Evolutionary conservation across 2,113 vertebrate genomes (phyloP).

Genomic region (Stomatorhinus ivindoensis): DNA sequence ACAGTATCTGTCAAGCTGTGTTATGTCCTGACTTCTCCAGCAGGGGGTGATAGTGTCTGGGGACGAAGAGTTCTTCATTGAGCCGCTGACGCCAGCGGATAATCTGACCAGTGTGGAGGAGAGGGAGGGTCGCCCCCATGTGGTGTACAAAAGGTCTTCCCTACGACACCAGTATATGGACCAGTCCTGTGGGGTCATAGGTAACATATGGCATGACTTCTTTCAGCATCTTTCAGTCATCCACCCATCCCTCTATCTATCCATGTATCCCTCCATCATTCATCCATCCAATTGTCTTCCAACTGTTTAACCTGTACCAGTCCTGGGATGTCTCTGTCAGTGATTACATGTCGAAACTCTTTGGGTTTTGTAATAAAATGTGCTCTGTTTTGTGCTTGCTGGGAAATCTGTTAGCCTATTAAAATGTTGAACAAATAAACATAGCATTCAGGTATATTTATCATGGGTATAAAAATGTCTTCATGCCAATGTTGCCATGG

Average conservation of each 20-base stretch:
- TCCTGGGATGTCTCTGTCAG: not conserved
- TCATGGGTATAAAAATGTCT: not conserved
- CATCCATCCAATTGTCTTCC: not conserved
- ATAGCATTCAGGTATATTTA: not conserved
- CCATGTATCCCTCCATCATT: not conserved
- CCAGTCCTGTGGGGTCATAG: constrained; percentile 80
- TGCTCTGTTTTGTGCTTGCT: not conserved
- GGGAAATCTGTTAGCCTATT: not conserved
- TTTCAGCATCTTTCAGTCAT: not conserved
- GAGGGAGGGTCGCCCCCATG: constrained; percentile 80
- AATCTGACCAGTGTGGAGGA: constrained; percentile 61
- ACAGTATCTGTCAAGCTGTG: not conserved
- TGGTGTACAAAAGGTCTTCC: constrained; percentile 93
- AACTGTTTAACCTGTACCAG: not conserved
- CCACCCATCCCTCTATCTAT: not conserved
- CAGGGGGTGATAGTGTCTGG: constrained; percentile 91
- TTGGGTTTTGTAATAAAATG: not conserved
- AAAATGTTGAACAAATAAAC: not conserved
- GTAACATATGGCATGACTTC: not conserved
- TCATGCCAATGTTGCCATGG: not conserved
- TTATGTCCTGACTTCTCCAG: constrained; percentile 53
- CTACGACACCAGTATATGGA: constrained; percentile 90
- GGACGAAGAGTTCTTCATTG: constrained; percentile 93
- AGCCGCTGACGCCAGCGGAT: constrained; percentile 72
- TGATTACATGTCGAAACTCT: not conserved